Evolutionary conservation across 1,140 invertebrate species (phyloP).

Genomic region (Hypsibius dujardini): DNA sequence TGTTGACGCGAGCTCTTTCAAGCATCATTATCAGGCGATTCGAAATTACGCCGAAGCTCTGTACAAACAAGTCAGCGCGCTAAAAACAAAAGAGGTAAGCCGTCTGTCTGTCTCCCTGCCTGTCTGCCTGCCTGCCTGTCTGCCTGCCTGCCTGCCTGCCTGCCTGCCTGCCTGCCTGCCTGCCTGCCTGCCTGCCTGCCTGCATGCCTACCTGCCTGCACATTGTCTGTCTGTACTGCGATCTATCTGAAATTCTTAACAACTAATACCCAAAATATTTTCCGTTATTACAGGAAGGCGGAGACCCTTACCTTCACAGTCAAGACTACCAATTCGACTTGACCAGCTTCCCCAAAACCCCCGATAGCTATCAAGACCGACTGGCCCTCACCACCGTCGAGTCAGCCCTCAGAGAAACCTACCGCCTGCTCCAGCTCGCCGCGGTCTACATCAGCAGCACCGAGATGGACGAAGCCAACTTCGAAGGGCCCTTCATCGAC

Average conservation of each 20-base stretch:
- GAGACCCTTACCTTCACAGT: background rate
- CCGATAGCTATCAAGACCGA: background rate
- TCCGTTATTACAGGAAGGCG: background rate
- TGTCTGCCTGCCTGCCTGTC: too few relatives aligned
- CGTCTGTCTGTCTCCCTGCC: too few relatives aligned
- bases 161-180: too few relatives aligned
- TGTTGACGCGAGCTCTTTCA: background rate
- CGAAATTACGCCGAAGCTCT: conserved; percentile 13
- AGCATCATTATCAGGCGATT: conserved; percentile 9
- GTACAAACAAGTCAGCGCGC: background rate
- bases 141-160: too few relatives aligned
- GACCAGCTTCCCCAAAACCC: background rate
- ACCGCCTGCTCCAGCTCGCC: background rate
- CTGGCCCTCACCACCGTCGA: background rate
- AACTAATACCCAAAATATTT: background rate
- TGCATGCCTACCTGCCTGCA: too few relatives aligned
- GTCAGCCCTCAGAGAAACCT: background rate
- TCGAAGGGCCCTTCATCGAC: background rate
- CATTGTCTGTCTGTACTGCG: too few relatives aligned
- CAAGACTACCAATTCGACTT: background rate
- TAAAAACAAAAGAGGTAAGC: conserved; percentile 12
- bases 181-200: too few relatives aligned
- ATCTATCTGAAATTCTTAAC: too few relatives aligned
- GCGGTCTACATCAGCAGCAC: conserved; percentile 1
- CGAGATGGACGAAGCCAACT: background rate